Percentiles rank a stretch among this genome's conserved stretches.
phyloP scores from a whole-genome alignment of 2,797 vertebrate species.

The Aselliscus stoliczkanus region DNA sequence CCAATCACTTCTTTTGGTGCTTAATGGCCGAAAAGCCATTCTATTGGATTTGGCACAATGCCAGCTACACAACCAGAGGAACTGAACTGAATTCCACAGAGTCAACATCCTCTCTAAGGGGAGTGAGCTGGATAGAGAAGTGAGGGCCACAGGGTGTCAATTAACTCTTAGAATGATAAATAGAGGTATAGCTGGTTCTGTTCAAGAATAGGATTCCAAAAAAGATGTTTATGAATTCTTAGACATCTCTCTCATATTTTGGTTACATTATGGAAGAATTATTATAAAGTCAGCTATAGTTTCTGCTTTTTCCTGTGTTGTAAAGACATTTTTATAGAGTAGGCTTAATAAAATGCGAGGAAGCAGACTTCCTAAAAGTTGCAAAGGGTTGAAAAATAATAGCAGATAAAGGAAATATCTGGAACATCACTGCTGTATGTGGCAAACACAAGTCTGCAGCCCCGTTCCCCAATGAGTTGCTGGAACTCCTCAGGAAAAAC shows the following conservation, averaged over 20 bases:
- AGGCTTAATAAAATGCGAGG: background rate
- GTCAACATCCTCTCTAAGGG: background rate
- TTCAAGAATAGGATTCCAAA: background rate
- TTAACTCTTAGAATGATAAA: background rate
- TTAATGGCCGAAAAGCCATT: background rate
- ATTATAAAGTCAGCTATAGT: background rate
- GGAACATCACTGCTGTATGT: background rate
- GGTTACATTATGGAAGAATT: background rate
- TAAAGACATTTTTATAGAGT: background rate
- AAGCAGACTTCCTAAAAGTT: conserved; percentile 21
- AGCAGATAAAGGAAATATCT: background rate
- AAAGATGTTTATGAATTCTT: conserved; percentile 15
- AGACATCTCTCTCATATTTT: background rate
- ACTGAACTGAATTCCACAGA: background rate
- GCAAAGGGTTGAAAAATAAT: conserved; percentile 12
- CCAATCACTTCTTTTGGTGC: background rate
- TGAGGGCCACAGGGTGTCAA: background rate
- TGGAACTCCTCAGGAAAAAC: background rate
- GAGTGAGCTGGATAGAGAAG: background rate
- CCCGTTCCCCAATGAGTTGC: background rate
- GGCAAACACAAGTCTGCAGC: background rate
- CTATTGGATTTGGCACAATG: background rate
- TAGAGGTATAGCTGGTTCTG: background rate
- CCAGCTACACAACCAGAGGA: background rate
- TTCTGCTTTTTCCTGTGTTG: conserved; percentile 3